Evolutionary conservation across 2,113 vertebrate species (phyloP), one percentile per base, ranked within the genome.

Genomic region (Arenaria interpres): DNA sequence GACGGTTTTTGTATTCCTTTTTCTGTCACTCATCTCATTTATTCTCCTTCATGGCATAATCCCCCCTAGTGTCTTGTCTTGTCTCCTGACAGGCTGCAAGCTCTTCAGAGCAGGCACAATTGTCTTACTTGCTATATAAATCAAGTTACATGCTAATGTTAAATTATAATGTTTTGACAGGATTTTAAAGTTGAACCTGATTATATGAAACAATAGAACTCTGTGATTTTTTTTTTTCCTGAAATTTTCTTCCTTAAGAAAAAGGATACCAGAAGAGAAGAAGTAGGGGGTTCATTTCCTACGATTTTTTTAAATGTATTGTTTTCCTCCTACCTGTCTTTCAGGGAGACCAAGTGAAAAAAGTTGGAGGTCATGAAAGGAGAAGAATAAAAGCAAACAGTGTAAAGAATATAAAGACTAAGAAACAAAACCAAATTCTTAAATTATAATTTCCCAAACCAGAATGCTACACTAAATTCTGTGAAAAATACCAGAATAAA

Each of bases 101-200:
- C 93, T 92, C 96, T 96, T 96, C 93, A 94, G 93, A 96, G 87
- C 35, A 93, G 67, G 67, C 88, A 92, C 96, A 96, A 96, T 93
- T 96, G 94, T 96, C 92, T 96, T 80, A 62, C 88, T 91, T 83
- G 75, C 85, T 97, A 95, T 71, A 97, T 94, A 97, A 97, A 94
- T 94, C 95, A 94, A 90, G 90, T 77, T 92, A 90, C 75, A 86
- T 33, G 72, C 79, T 93, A 88, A 93, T 90, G 95, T 86, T 95
- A 94, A 96, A 97, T 96, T 93, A 92, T 92, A 92, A 95, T 96
- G 96, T 96, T 97, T 96, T 96, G 96, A 96, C 96, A 96, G 69
- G 79, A 92, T 93, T 94, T 91, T 94, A 84, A 92, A 90, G 88
- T 86, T 94, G 93, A 96, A 93, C 93, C 90, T 90, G 82, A 96